Conservation (phyloP, 2,113 vertebrate species). For the Semnornis frantzii region DNA sequence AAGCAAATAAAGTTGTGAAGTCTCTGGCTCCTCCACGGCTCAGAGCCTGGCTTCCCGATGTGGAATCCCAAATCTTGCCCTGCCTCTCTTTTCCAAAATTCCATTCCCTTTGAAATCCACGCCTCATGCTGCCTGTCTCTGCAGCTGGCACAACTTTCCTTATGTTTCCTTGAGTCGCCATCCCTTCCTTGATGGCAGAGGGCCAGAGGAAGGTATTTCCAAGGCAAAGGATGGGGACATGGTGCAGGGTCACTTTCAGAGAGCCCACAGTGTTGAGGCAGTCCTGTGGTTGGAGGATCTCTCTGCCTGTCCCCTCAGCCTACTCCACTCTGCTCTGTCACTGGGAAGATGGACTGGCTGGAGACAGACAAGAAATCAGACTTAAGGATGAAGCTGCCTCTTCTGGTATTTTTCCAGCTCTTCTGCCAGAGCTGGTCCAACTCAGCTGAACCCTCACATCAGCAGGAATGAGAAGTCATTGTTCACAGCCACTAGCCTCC, state of each 20-base stretch:
- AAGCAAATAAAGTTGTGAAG: background rate
- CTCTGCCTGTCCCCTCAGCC: background rate
- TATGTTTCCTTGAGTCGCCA: background rate
- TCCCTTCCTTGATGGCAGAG: background rate
- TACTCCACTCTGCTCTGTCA: background rate
- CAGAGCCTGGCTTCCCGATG: background rate
- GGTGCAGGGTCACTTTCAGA: background rate
- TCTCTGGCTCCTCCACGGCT: rapidly evolving
- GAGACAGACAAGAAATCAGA: background rate
- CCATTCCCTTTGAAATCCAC: background rate
- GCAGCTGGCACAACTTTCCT: background rate
- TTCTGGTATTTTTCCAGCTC: background rate
- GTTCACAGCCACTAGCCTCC: background rate
- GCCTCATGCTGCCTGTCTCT: background rate
- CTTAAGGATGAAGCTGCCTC: background rate
- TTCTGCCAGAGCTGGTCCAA: background rate
- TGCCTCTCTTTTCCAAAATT: background rate
- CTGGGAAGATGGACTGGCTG: background rate
- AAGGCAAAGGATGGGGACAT: background rate
- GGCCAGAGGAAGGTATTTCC: background rate
- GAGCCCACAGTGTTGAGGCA: background rate
- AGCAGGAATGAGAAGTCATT: background rate
- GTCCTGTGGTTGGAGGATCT: background rate
- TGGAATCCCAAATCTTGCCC: background rate
- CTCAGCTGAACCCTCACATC: background rate